Evolutionary conservation across 2,113 vertebrate genomes (phyloP), one percentile per base, ranked within the genome.

Genomic region (Bufo bufo): DNA sequence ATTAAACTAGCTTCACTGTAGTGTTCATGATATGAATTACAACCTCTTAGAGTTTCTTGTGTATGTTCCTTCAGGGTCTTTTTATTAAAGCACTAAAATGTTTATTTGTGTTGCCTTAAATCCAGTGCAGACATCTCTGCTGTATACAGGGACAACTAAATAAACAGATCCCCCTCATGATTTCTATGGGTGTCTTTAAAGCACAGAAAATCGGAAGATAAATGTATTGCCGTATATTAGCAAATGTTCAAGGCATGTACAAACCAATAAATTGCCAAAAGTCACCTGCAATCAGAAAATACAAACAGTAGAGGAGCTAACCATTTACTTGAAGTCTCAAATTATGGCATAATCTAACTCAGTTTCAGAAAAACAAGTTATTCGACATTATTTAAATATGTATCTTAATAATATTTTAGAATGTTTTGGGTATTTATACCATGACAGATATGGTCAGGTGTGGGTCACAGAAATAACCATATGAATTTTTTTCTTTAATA

Each of bases 11-110:
- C 69, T 72, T 72, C 11, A 72, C 23, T 16, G 8, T 72, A 45
- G 14, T 19, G 14, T 74, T 17, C 16, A 72, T 23, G 33, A 17
- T 75, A 19, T 49, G 20, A 4, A 2, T 72, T 72, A 50, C 11
- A 75, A 50, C 50, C 47, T 17, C 50, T 75, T 75, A 49, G 47
- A 19, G 3, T 47, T 17, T 45, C 45, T 75, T 75, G 17, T 20
- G 4, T 75, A 20, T 75, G 72, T 50, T 20, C 19, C 72, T 75
- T 50, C 47, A 75, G 72, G 8, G 45, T 11, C 19, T 75, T 75
- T 75, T 20, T 75, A 75, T 19, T 50, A 50, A 50, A 75, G 45
- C 72, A 75, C 72, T 75, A 75, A 75, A 71, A 75, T 50, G 72
- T 49, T 75, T 72, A 45, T 45, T 75, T 75, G 45, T 49, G 72